A percentile compares a stretch with the other conserved stretches of the same genome.
phyloP scores from a whole-genome alignment of 2,797 vertebrate genomes.

The Gephyroberyx darwinii region DNA sequence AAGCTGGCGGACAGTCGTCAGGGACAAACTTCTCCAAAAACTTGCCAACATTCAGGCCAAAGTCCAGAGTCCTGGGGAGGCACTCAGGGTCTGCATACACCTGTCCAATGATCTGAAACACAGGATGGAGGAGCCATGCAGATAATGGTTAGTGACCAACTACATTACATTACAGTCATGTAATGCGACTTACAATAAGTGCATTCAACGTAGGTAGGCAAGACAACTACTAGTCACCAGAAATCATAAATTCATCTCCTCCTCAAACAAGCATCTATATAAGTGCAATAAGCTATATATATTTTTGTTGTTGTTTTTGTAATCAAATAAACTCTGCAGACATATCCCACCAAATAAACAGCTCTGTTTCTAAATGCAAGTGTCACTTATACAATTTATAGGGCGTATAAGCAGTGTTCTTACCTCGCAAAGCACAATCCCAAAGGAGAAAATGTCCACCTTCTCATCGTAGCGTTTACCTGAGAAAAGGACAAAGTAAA shows the following conservation, averaged over 20 bases:
- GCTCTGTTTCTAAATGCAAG: neutral
- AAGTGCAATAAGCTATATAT: too few species aligned
- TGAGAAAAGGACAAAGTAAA: slow-evolving; percentile 59
- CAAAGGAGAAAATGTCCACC: slow-evolving; percentile 96
- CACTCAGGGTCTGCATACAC: slow-evolving; percentile 97
- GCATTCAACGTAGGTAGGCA: too few species aligned
- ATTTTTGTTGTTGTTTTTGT: too few species aligned
- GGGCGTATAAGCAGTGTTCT: slow-evolving; percentile 45
- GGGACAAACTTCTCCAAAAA: slow-evolving; percentile 98
- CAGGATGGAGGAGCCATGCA: neutral
- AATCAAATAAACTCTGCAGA: too few species aligned
- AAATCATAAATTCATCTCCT: too few species aligned
- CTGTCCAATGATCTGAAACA: slow-evolving; percentile 92
- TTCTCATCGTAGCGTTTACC: slow-evolving; percentile 96
- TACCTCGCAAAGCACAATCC: slow-evolving; percentile 95
- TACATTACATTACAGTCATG: too few species aligned
- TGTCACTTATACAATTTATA: neutral
- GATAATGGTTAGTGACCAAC: neutral
- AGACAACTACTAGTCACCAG: too few species aligned
- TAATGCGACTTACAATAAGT: too few species aligned
- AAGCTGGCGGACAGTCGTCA: slow-evolving; percentile 91
- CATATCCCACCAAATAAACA: too few species aligned
- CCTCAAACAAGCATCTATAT: too few species aligned
- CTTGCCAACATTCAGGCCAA: slow-evolving; percentile 93
- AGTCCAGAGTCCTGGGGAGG: slow-evolving; percentile 93